Evolutionary conservation across 2,888 invertebrate genomes (phyloP).

Genomic region (Drepanosiphum platanoidis): DNA sequence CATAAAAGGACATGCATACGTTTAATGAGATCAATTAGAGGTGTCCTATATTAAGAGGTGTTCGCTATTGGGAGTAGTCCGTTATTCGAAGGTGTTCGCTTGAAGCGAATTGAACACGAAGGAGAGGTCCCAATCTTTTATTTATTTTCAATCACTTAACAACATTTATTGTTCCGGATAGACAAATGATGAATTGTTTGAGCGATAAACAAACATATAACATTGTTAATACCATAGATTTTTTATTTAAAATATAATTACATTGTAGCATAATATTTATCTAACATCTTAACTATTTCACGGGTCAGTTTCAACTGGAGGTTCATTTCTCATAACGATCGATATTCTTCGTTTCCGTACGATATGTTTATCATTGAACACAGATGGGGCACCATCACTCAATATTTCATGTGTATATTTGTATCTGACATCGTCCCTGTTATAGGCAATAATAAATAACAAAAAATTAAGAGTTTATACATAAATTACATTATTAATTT

Average conservation of each 20-base stretch:
- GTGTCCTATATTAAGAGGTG: too few relatives aligned
- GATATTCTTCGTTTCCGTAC: conserved; percentile 79
- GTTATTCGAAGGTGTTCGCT: too few relatives aligned
- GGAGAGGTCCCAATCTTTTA: too few relatives aligned
- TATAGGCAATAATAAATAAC: conserved; percentile 64
- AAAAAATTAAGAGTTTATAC: neutral
- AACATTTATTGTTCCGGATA: too few relatives aligned
- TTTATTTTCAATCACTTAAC: too few relatives aligned
- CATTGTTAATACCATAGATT: neutral
- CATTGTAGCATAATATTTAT: neutral
- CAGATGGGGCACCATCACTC: conserved; percentile 72
- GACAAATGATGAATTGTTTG: too few relatives aligned
- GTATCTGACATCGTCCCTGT: conserved; percentile 81
- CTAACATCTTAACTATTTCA: neutral
- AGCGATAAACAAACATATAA: neutral
- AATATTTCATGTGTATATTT: conserved; percentile 92
- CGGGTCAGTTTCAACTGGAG: neutral
- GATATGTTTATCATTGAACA: conserved; percentile 73
- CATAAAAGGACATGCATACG: too few relatives aligned
- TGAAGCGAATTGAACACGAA: too few relatives aligned
- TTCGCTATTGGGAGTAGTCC: too few relatives aligned
- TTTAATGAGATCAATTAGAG: too few relatives aligned
- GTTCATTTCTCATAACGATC: conserved; percentile 80
- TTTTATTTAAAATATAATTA: neutral
- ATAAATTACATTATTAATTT: too few relatives aligned